These are phyloP conservation scores for Tapera naevia DNA, from an alignment of 2,797 vertebrate species.

Conservation along the genomic window DNA sequence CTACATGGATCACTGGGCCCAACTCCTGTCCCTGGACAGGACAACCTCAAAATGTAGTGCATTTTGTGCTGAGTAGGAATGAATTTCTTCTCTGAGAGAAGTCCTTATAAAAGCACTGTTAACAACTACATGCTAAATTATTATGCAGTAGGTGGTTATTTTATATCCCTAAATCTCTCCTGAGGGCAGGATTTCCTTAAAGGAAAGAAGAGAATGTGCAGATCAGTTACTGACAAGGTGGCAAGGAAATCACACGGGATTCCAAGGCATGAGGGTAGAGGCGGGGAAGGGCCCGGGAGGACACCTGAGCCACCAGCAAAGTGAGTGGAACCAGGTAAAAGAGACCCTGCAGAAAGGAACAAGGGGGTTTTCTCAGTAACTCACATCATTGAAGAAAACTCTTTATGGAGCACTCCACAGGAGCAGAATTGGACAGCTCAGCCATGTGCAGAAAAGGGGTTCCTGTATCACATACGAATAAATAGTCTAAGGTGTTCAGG, in stretches of 20 bases:
- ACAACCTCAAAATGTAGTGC: not conserved
- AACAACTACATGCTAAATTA: not conserved
- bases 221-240: not conserved
- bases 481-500: not conserved
- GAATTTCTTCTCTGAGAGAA: not conserved
- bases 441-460: not conserved
- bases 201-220: not conserved
- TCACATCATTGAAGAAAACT: not conserved
- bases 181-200: not conserved
- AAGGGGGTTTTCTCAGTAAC: not conserved
- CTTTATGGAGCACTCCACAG: not conserved
- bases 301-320: not conserved
- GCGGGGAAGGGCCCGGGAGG: not conserved
- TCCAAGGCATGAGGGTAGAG: not conserved
- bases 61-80: not conserved
- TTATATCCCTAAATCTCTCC: not conserved
- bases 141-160: not conserved
- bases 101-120: not conserved
- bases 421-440: not conserved
- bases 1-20: no score
- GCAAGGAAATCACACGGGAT: not conserved
- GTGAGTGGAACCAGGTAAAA: rapidly evolving
- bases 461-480: rapidly evolving
- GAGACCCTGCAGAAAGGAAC: not conserved
- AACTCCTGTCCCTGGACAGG: no score